Base-by-base conservation (phyloP, 2,113 vertebrate species). In the Stegostoma tigrinum region DNA sequence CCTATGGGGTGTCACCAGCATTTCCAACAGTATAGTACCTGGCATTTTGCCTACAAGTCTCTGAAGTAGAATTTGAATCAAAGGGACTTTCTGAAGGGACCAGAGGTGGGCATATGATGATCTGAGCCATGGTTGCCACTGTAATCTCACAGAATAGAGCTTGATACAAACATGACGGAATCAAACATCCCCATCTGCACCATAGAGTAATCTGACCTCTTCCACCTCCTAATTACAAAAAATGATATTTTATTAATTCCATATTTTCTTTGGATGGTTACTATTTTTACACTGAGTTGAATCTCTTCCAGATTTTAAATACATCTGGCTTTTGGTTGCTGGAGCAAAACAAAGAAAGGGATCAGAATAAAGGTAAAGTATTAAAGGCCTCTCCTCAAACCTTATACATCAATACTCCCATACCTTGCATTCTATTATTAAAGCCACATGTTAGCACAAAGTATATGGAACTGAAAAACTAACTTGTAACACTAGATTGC, bases 401-500 rank as follows among this genome's bases (percentile, higher is more conserved):
- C 42, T 72, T 30, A 72, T 23, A 6, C 42, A 30, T 27, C 48
- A 95, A 27, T 10, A 72, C 67, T 70, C 14, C 30, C 27, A 72
- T 48, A 19, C 45, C 42, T 45, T 34, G 14, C 94, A 72, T 17
- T 95, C 67, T 19, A 70, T 95, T 95, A 72, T 95, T 95, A 52
- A 95, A 95, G 67, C 94, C 94, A 72, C 94, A 95, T 68, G 23
- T 70, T 75, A 95, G 10, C 68, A 48, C 94, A 75, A 95, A 72
- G 7, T 94, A 45, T 70, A 23, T 94, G 91, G 66, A 70, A 42
- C 38, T 70, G 67, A 52, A 72, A 95, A 95, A 42, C 94, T 72
- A 70, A 95, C 94, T 95, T 95, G 94, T 95, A 72, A 95, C 94
- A 72, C 72, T 30, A 52, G 67, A 72, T 72, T 72, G 68, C 94